Conservation (phyloP, 2,888 invertebrate species). For the Drosophila anomalata region DNA sequence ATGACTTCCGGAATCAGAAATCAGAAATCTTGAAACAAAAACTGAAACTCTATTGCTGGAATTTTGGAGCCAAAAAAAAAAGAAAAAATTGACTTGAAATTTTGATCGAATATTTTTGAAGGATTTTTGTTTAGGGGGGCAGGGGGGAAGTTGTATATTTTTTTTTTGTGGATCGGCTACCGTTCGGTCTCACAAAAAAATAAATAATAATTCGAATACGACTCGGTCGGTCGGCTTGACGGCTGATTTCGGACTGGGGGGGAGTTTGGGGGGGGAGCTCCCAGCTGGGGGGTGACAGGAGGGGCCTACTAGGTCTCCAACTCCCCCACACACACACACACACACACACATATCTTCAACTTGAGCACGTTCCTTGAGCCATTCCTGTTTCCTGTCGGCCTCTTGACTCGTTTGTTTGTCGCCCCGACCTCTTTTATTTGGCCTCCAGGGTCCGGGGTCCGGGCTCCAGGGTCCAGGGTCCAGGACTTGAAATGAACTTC, state of each 20-base stretch:
- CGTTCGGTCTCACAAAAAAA: neutral
- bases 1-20: neutral
- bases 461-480: conserved; percentile 4
- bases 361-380: conserved; percentile 47
- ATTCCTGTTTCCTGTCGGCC: conserved; percentile 31
- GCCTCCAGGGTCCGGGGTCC: neutral
- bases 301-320: conserved; percentile 17
- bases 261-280: neutral
- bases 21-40: no score
- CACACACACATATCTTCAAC: conserved; percentile 40
- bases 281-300: neutral
- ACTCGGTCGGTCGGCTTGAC: conserved; percentile 17
- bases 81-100: no score
- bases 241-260: neutral
- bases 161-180: neutral
- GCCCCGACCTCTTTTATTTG: conserved; percentile 19
- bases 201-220: neutral
- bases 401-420: conserved; percentile 45
- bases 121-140: neutral
- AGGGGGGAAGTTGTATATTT: neutral
- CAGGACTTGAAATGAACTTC: conserved; percentile 63
- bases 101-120: conserved; percentile 9
- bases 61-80: no score
- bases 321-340: no score
- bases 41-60: no score